Base-by-base conservation (phyloP, 2,797 vertebrate species). In the Schizopygopsis malacanthus region DNA sequence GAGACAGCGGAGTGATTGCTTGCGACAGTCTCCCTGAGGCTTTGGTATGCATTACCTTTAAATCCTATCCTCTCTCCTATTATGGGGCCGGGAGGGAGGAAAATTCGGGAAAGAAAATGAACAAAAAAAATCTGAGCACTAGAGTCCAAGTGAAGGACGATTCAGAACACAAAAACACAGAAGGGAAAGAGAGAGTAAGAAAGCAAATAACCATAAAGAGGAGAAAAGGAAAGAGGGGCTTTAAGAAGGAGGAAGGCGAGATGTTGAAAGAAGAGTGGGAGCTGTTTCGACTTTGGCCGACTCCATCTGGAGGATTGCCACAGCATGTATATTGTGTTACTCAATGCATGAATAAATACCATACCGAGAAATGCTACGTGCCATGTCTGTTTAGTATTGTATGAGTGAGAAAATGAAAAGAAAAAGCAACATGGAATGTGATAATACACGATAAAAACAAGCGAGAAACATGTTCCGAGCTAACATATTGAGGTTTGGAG, bases 91-190 rank as follows among this genome's bases (percentile, higher is more conserved):
- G 94, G 92, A 95, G 93, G 95, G 96, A 98, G 97, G 97, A 98
- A 97, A 96, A 97, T 98, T 97, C 97, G 95, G 97, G 96, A 97
- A 96, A 97, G 93, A 91, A 95, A 96, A 97, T 84, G 25, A 84
- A 86, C 81, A 87, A 88, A 90, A 88, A 96, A 95, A 96, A 95
- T 95, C 90, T 91, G 93, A 95, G 92, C 92, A 94, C 83, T 93
- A 85, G 50, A 89, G 84, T 89, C 86, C 87, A 83, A 88, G 84
- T 83, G 88, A 94, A 91, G 85, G 88, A 92, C 89, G 79, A 81
- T 61, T 82, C 83, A 91, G 88, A 88, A 82, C 82, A 86, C 79
- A 82, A 86, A 82, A 85, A 91, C 89, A 90, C 88, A 84, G 87
- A 50, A 88, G 82, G 88, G 52, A 63, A 78, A 81, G 65, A 85